Percentiles rank a stretch among this genome's conserved stretches.
Evolutionary conservation across 2,113 vertebrate genomes (phyloP).

Genomic region (Sebastes schlegelii): DNA sequence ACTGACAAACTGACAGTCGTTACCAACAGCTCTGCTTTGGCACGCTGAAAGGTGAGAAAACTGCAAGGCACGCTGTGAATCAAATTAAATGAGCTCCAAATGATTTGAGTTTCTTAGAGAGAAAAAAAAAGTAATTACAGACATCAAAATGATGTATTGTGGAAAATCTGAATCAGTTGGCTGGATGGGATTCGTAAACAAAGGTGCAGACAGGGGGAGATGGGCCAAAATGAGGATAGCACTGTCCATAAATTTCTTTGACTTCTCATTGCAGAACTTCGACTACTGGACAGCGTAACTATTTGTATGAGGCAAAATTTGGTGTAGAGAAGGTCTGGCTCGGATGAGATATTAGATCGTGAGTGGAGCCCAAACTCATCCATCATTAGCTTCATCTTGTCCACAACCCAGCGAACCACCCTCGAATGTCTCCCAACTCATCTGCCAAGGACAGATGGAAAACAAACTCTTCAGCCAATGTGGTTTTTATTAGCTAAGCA

Average conservation of each 20-base stretch:
- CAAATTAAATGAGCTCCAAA: conserved; percentile 50
- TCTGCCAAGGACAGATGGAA: conserved; percentile 51
- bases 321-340: conserved; percentile 59
- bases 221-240: conserved; percentile 51
- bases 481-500: conserved; percentile 77
- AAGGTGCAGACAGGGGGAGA: conserved; percentile 51
- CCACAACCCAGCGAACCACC: conserved; percentile 59
- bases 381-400: conserved; percentile 72
- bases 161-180: conserved; percentile 68
- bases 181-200: conserved; percentile 69
- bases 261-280: conserved; percentile 30
- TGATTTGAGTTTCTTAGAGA: conserved; percentile 30
- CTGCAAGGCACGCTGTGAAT: conserved; percentile 10
- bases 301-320: conserved; percentile 58
- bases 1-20: conserved; percentile 49
- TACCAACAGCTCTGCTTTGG: conserved; percentile 31
- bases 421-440: conserved; percentile 71
- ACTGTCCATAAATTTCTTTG: conserved; percentile 62
- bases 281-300: conserved; percentile 59
- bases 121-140: conserved; percentile 22
- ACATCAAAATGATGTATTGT: conserved; percentile 66
- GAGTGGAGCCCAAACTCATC: conserved; percentile 69
- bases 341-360: conserved; percentile 64
- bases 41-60: conserved; percentile 37
- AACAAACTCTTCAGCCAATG: conserved; percentile 62